Percentiles rank a stretch among this genome's conserved stretches.
phyloP scores from a whole-genome alignment of 2,888 invertebrate genomes.

The Clanis bilineata region DNA sequence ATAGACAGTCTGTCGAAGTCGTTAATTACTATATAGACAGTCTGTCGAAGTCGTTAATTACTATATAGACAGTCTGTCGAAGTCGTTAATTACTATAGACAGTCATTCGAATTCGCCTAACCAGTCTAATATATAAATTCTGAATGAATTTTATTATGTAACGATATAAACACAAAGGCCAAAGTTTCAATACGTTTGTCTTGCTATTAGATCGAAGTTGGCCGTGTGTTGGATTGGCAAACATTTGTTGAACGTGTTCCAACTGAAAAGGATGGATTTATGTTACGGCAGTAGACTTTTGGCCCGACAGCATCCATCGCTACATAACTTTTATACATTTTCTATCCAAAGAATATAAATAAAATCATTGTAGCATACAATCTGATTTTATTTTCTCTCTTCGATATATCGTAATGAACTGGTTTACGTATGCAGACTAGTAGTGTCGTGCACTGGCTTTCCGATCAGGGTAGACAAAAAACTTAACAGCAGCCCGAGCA shows the following conservation, averaged over 20 bases:
- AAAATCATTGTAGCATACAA: slow-evolving; percentile 7
- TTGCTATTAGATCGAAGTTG: slow-evolving; percentile 59
- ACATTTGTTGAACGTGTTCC: slow-evolving; percentile 75
- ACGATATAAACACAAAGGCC: slow-evolving; percentile 31
- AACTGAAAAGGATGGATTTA: slow-evolving; percentile 69
- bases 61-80: no score
- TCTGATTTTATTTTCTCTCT: no score
- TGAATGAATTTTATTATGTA: slow-evolving; percentile 3
- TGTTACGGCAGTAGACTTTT: slow-evolving; percentile 56
- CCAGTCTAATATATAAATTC: neutral
- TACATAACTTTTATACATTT: slow-evolving; percentile 33
- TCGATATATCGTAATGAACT: no score
- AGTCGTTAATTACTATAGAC: no score
- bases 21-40: no score
- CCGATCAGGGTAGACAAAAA: no score
- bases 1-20: no score
- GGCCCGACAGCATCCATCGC: slow-evolving; percentile 47
- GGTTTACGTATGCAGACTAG: neutral
- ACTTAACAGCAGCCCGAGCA: no score
- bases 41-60: no score
- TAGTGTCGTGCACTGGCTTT: no score
- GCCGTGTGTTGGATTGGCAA: slow-evolving; percentile 62
- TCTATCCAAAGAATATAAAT: neutral
- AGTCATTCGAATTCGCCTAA: neutral
- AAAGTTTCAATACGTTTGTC: slow-evolving; percentile 62